These are phyloP conservation scores for Dendroctonus valens DNA, from an alignment of 1,140 invertebrate species.

Conservation along the genomic window DNA sequence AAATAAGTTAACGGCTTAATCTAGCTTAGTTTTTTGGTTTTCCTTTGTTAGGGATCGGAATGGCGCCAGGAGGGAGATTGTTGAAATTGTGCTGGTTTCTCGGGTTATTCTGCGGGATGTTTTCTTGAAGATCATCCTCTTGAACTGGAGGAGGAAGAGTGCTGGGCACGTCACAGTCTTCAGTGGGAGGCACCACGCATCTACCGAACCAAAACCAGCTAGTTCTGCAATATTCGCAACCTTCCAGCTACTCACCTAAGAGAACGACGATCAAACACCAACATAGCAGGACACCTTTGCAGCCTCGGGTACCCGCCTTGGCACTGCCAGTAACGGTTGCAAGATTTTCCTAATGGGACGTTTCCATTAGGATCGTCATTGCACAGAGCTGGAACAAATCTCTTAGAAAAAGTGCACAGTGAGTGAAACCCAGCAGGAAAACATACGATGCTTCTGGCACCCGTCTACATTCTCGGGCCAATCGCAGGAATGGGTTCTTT, in stretches of 20 bases:
- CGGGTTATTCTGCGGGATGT: constrained; percentile 46
- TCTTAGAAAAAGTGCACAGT: neutral
- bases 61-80: constrained; percentile 48
- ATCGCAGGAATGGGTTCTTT: constrained; percentile 85
- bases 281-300: constrained; percentile 84
- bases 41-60: constrained; percentile 45
- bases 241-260: constrained; percentile 46
- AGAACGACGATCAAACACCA: constrained; percentile 83
- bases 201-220: constrained; percentile 45
- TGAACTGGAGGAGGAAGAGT: constrained; percentile 65
- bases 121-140: constrained; percentile 46
- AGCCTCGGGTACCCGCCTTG: constrained; percentile 89
- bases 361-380: constrained; percentile 77
- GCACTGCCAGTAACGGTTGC: constrained; percentile 91
- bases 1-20: too few relatives aligned
- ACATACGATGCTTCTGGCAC: constrained; percentile 92
- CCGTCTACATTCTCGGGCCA: constrained; percentile 92
- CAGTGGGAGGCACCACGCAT: constrained; percentile 85
- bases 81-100: constrained; percentile 40
- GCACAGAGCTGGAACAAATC: constrained; percentile 68
- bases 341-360: constrained; percentile 79
- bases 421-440: constrained; percentile 1
- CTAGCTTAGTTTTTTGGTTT: constrained; percentile 43
- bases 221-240: neutral
- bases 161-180: constrained; percentile 80